Evolutionary conservation across 2,113 vertebrate species (phyloP), one percentile per base, ranked within the genome.

Genomic region (Mirounga angustirostris): DNA sequence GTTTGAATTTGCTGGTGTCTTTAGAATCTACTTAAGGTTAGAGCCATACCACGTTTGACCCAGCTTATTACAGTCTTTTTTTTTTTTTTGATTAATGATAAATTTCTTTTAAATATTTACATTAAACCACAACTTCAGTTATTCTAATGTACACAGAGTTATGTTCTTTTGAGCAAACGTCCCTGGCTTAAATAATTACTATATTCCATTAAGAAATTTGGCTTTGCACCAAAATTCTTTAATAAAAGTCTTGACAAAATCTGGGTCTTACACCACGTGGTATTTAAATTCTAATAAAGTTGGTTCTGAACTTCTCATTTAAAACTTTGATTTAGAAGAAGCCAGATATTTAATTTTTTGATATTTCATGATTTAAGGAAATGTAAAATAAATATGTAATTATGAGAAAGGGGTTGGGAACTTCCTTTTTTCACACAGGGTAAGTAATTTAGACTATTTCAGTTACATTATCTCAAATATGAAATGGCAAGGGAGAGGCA

Each of bases 261-360:
- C 83, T 95, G 33, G 1, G 4, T 59, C 40, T 94, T 81, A 6
- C 0, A 74, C 4, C 2, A 33, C 16, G 9, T 50, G 24, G 7
- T 30, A 67, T 81, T 93, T 90, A 65, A 80, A 86, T 80, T 52
- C 13, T 71, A 74, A 67, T 82, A 59, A 93, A 89, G 30, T n/a
- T 40, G 7, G 18, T 76, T 95, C 7, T 54, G 28, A 84, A 58
- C 87, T 86, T 92, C 9, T 76, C 1, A 58, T 89, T 52, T 18
- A 93, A 79, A 43, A 46, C 2, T 73, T 84, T 86, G 50, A 13
- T 58, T 93, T 79, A 85, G 2, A 85, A 58, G 21, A 84, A 84
- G 52, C 1, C 8, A 67, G 24, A 46, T 24, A 33, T 26, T 40
- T 54, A 79, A 26, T 1, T 1, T 82, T 85, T 92, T 69, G 58